Conservation (phyloP, 2,797 vertebrate species). For the Falco columbarius region DNA sequence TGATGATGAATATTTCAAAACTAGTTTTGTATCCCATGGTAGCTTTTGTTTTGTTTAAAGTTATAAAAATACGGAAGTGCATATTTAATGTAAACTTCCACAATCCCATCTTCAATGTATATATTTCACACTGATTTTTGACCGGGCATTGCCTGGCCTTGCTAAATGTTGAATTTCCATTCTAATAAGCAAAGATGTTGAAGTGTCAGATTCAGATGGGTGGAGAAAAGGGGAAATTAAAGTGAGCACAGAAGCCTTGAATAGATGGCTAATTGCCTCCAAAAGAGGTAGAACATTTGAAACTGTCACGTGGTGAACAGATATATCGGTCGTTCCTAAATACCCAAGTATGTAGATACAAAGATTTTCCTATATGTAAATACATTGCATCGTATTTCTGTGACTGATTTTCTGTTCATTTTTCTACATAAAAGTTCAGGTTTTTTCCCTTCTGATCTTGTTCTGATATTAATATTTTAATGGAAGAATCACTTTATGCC, state of each 20-base stretch:
- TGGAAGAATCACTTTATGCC: background rate
- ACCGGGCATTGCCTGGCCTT: background rate
- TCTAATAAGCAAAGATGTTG: background rate
- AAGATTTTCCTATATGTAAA: slow-evolving; percentile 18
- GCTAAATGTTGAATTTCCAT: slow-evolving; percentile 27
- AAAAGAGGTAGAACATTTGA: background rate
- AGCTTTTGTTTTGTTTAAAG: slow-evolving; percentile 8
- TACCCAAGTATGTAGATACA: background rate
- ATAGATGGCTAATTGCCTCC: slow-evolving; percentile 28
- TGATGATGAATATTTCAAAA: slow-evolving; percentile 4
- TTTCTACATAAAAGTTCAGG: background rate
- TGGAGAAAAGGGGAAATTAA: background rate
- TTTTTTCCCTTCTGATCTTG: background rate
- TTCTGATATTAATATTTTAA: background rate
- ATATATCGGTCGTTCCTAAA: background rate
- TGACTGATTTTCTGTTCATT: slow-evolving; percentile 15
- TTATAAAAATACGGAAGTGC: background rate
- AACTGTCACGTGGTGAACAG: background rate
- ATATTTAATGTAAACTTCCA: background rate
- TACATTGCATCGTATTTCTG: background rate
- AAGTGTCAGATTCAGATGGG: slow-evolving; percentile 1
- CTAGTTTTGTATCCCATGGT: background rate
- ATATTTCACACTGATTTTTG: background rate
- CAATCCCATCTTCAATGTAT: background rate
- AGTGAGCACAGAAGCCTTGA: slow-evolving; percentile 23